Base-by-base conservation (phyloP, 2,888 invertebrate genomes). In the Diarsia rubi region DNA sequence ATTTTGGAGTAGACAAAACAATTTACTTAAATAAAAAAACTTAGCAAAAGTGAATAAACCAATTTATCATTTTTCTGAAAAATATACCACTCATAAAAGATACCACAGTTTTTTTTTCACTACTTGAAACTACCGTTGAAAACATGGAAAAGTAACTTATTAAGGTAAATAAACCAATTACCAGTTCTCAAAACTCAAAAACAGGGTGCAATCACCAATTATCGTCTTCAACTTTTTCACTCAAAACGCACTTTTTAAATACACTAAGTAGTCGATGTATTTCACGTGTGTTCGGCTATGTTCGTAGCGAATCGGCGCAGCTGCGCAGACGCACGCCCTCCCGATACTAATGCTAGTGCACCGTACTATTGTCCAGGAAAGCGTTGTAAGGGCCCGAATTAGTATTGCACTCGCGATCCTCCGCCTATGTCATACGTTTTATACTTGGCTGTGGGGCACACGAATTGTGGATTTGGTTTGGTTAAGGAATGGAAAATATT, bases 281-380 rank as follows among this genome's bases (percentile, higher is more conserved):
- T 81, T 77, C 86, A 85, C 85, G 80, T 85, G 85, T 87, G 78
- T 86, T 78, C 54, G 70, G 60, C 79, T 82, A 73, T 81, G 78
- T 78, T 71, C 21, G 83, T 86, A 81, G 73, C 81, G 80, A 83
- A 87, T 87, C 73, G 71, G 88, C 87, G 88, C 83, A 81, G 87
- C 81, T 86, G 91, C 93, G 91, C 88, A 75, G 77, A 84, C 93
- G 93, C 93, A 89, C 87, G 91, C 91, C 90, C 90, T 90, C 92
- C 92, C 90, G 89, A 91, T 86, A 94, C 95, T 95, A 93, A 91
- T 88, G 91, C 90, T 91, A 91, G 90, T 87, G 81, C 86, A 88
- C 91, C 90, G 90, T 91, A 91, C 90, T 83, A 85, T 83, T 86
- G 90, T 91, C 91, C 95, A 93, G 95, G 94, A 94, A 94, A 92